Evolutionary conservation across 2,797 vertebrate species (phyloP), one percentile per base, ranked within the genome.

Genomic region (Microctenopoma lineatum): DNA sequence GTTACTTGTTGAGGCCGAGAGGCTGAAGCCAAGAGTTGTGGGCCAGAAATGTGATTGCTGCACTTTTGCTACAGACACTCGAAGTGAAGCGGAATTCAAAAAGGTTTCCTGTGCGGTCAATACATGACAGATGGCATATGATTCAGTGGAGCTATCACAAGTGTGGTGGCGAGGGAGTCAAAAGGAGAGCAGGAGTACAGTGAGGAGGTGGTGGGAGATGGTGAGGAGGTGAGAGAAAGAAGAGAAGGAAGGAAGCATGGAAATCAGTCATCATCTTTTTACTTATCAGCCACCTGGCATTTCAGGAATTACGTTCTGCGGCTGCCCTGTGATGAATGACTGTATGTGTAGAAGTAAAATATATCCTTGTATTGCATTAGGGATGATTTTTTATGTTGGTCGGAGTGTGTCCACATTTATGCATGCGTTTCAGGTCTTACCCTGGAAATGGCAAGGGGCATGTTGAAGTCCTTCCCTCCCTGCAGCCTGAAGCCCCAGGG

Each of bases 401-500:
- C 38, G 7, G 14, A 61, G 26, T 56, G 63, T 45, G 66, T 56
- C 3, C n/a, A 32, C 8, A 21, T 63, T 26, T 81, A 18, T 29
- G 81, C 26, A 18, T 70, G 56, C 63, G 58, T 44, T 59, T 63
- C 8, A 21, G 4, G 41, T 66, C 96, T 96, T 94, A 98, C 97
- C 92, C 96, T 95, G 79, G 97, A 98, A 90, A 99, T 98, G 66
- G 96, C 94, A 77, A 98, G 94, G 58, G 97, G 97, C 96, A 97
- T 95, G 90, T 96, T 98, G 93, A 99, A 99, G 92, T 99, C 98
- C 89, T 99, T 99, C 71, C 98, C 97, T 44, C 98, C 98, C 87
- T 98, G 97, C 84, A 99, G 96, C 63, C 97, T 95, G 93, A 99
- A 99, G 70, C 98, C 98, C 97, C 97, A 99, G 39, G 98, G 98